Evolutionary conservation across 1,140 invertebrate genomes (phyloP).

Genomic region (roundworm (Caenorhabditis elegans)): DNA sequence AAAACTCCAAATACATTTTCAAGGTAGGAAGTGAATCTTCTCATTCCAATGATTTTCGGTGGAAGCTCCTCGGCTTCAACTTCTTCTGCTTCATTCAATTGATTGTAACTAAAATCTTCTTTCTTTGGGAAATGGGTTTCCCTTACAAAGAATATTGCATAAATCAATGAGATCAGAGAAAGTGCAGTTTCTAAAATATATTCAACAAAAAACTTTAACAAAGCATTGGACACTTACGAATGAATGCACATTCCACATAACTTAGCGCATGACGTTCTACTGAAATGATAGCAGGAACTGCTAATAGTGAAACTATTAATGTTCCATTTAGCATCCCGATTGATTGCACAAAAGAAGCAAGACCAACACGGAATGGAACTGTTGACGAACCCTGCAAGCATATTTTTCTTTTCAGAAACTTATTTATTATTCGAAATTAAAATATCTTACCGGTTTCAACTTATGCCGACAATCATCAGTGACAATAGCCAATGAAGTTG

Average conservation of each 20-base stretch:
- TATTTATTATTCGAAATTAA: not conserved
- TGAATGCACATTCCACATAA: slow-evolving; percentile 31
- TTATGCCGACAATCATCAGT: slow-evolving; percentile 41
- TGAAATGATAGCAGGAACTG: slow-evolving; percentile 36
- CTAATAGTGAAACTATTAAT: slow-evolving; percentile 20
- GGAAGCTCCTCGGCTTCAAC: not conserved
- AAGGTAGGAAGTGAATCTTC: not conserved
- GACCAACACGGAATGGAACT: slow-evolving; percentile 36
- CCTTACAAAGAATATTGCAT: slow-evolving; percentile 42
- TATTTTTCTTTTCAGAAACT: too few species aligned
- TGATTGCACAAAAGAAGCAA: slow-evolving; percentile 32
- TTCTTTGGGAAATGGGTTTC: slow-evolving; percentile 44
- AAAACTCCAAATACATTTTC: slow-evolving; percentile 34
- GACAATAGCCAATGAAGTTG: slow-evolving; percentile 25
- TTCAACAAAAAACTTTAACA: not conserved
- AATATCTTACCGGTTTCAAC: slow-evolving; percentile 28
- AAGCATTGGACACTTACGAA: not conserved
- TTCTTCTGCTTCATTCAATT: slow-evolving; percentile 15
- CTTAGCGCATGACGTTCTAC: slow-evolving; percentile 28
- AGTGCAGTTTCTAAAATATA: slow-evolving; percentile 22
- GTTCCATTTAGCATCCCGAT: slow-evolving; percentile 37
- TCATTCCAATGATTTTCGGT: not conserved
- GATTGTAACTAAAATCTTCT: slow-evolving; percentile 26
- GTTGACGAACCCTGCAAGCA: slow-evolving; percentile 33
- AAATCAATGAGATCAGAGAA: slow-evolving; percentile 35